Percentiles rank a stretch among this genome's conserved stretches.
Evolutionary conservation across 2,797 vertebrate genomes (phyloP).

Genomic region (Gastrophryne carolinensis): DNA sequence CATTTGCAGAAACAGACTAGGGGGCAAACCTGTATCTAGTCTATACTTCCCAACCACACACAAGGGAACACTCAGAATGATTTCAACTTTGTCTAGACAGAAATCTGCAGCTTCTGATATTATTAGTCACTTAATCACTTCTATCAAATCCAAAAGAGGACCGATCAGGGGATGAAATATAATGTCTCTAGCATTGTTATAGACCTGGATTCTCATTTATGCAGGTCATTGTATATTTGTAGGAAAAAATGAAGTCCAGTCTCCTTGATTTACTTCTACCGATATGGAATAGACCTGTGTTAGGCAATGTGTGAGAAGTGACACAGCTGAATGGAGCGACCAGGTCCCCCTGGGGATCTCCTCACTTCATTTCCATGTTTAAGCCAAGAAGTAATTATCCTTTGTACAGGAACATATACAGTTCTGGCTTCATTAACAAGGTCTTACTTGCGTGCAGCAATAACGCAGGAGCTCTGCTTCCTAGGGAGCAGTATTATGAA

Average conservation of each 20-base stretch:
- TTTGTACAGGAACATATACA: not conserved
- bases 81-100: not conserved
- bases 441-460: too few species aligned
- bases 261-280: too few species aligned
- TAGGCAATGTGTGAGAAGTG: not conserved
- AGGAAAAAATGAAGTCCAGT: too few species aligned
- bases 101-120: not conserved
- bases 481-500: not conserved
- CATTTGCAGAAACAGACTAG: too few species aligned
- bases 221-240: too few species aligned
- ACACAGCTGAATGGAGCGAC: not conserved
- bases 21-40: too few species aligned
- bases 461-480: not conserved
- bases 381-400: not conserved
- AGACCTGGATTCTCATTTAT: too few species aligned
- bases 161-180: too few species aligned
- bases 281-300: not conserved
- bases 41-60: too few species aligned
- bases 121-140: not conserved
- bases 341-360: not conserved
- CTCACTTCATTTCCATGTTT: not conserved
- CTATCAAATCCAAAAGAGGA: not conserved
- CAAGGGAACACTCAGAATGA: too few species aligned
- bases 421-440: too few species aligned
- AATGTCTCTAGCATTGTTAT: too few species aligned